A percentile compares a stretch with the other conserved stretches of the same genome.
Evolutionary conservation across 2,888 invertebrate species (phyloP).

Genomic region (Chalcosyrphus nemorum): DNA sequence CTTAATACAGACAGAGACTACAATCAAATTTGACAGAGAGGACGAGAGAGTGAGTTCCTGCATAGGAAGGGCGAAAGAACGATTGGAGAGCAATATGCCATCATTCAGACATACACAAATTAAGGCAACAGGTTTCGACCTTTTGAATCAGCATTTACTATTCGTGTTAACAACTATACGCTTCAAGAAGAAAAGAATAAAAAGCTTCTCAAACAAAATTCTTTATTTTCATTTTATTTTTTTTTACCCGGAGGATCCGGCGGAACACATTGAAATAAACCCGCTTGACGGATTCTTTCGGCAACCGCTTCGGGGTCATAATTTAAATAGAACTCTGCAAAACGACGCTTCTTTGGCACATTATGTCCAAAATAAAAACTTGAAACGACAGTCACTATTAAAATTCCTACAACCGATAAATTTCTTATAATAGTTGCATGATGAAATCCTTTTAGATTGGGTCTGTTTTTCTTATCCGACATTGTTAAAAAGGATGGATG

Average conservation of each 20-base stretch:
- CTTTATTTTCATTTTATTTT: not conserved
- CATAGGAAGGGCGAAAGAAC: no score
- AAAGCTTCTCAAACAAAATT: not conserved
- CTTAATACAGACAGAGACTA: no score
- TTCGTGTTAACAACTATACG: no score
- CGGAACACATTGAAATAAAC: conserved; percentile 79
- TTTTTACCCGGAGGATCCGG: not conserved
- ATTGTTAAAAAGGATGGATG: not conserved
- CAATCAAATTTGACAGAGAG: no score
- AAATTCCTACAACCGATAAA: conserved; percentile 82
- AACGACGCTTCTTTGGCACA: conserved; percentile 84
- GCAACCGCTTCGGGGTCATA: conserved; percentile 81
- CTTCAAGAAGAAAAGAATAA: not conserved
- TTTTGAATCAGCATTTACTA: no score
- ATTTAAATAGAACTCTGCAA: conserved; percentile 88
- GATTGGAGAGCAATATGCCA: no score
- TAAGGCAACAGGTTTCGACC: no score
- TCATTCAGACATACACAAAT: no score
- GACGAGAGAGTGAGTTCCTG: no score
- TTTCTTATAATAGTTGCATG: conserved; percentile 84
- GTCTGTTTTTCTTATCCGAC: conserved; percentile 82
- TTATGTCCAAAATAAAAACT: conserved; percentile 83
- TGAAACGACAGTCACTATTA: conserved; percentile 81
- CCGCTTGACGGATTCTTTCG: conserved; percentile 81
- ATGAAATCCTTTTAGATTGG: conserved; percentile 88